phyloP scores from a whole-genome alignment of 2,888 invertebrate genomes.

The Melolontha melolontha region DNA sequence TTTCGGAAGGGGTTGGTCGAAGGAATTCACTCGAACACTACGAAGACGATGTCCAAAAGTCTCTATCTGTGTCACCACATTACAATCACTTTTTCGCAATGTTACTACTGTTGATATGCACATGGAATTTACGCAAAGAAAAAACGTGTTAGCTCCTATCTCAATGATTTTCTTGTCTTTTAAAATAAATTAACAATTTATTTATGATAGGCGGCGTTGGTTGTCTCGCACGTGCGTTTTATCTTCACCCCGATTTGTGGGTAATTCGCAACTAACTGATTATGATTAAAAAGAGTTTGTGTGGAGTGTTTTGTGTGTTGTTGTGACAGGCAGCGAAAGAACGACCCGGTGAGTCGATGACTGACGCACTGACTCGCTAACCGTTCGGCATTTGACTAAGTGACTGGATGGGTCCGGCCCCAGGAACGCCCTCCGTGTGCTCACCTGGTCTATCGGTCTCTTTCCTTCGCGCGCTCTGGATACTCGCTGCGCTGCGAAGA shows the following conservation, averaged over 20 bases:
- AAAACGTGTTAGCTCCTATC: too few relatives aligned
- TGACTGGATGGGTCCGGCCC: conserved; percentile 62
- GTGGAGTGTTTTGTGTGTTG: conserved; percentile 45
- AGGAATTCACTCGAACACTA: too few relatives aligned
- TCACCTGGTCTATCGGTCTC: conserved; percentile 56
- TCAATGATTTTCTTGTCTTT: too few relatives aligned
- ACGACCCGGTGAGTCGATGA: conserved; percentile 47
- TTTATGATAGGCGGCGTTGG: too few relatives aligned
- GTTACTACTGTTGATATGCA: too few relatives aligned
- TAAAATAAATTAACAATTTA: too few relatives aligned
- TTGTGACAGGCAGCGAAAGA: conserved; percentile 50
- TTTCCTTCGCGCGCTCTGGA: conserved; percentile 5
- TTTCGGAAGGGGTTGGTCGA: conserved; percentile 32
- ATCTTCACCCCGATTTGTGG: too few relatives aligned
- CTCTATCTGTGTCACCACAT: neutral
- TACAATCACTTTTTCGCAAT: too few relatives aligned
- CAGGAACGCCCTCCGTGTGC: conserved; percentile 61
- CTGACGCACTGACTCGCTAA: conserved; percentile 57
- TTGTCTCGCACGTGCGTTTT: too few relatives aligned
- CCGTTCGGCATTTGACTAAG: conserved; percentile 64
- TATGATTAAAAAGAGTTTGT: conserved; percentile 20
- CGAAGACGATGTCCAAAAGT: conserved; percentile 15
- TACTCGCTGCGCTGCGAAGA: neutral
- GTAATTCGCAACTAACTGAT: too few relatives aligned
- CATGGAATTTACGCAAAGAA: too few relatives aligned